Evolutionary conservation across 2,888 invertebrate genomes (phyloP), one percentile per base, ranked within the genome.

Genomic region (Hemicrepidius hirtus): DNA sequence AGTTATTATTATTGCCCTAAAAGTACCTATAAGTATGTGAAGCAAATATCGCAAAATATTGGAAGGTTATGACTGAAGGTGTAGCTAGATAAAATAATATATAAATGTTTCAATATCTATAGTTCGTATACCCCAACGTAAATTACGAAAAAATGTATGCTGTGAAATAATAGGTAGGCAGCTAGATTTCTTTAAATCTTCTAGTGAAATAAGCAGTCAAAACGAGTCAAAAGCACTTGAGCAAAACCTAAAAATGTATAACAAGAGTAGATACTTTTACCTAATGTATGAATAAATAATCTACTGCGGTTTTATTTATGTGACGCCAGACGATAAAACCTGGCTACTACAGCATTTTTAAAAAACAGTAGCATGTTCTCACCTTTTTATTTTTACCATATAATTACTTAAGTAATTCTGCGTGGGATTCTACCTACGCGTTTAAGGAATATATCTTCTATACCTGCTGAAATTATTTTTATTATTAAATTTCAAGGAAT

Each of bases 271-370:
- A n/a, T 44, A 16, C 44, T 44, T 44, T 44, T 44, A 16, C 16
- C 44, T 44, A 44, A 44, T 44, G 13, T 16, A 44, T 44, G 44
- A 44, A 44, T 44, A 44, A 44, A 44, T 44, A 44, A 44, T 44
- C 44, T 44, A 44, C 18, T 16, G 16, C 44, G 44, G 44, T 44
- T 37, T 44, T 44, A 44, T 44, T 44, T 44, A 44, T 44, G 44
- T 44, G 44, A 44, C 44, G 44, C 44, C 44, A 44, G 44, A 44
- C 44, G 44, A 44, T 44, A 44, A 44, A 37, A 44, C n/a, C 44
- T 44, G 44, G 44, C 7, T 44, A 16, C 44, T 13, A 44, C 16
- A 7, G 16, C 16, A 44, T 44, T 44, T 44, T 44, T 44, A n/a
- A 44, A 44, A 44, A 16, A 44, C 44, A 44, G 44, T 44, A 44